phyloP scores from a whole-genome alignment of 2,888 invertebrate genomes.

The Pollenia amentaria region DNA sequence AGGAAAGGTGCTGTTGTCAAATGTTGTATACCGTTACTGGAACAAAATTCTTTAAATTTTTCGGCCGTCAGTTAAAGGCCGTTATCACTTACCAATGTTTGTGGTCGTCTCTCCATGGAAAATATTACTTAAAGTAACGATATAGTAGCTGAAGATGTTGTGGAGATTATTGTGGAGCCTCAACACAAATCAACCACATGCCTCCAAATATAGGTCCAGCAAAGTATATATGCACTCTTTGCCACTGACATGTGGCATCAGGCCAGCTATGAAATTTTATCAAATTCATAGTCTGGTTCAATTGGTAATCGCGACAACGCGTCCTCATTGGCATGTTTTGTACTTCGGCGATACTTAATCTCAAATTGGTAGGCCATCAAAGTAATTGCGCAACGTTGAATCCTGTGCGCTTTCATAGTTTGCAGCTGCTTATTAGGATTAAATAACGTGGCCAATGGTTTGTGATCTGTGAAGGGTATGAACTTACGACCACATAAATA shows the following conservation, averaged over 20 bases:
- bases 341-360: too few relatives aligned
- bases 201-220: conserved; percentile 72
- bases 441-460: too few relatives aligned
- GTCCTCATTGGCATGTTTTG: too few relatives aligned
- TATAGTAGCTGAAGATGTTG: conserved; percentile 41
- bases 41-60: conserved; percentile 20
- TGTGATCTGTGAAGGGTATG: too few relatives aligned
- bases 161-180: conserved; percentile 29
- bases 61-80: conserved; percentile 66
- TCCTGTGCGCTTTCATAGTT: not conserved
- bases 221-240: conserved; percentile 84
- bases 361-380: not conserved
- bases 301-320: too few relatives aligned
- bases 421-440: not conserved
- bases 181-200: conserved; percentile 53
- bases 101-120: conserved; percentile 73
- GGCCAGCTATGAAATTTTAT: conserved; percentile 59
- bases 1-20: conserved; percentile 75
- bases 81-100: conserved; percentile 75
- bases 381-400: not conserved
- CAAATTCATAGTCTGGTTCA: too few relatives aligned
- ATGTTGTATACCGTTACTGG: conserved; percentile 75
- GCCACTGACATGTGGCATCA: conserved; percentile 78
- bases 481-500: too few relatives aligned
- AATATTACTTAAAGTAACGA: too few relatives aligned